A percentile compares a stretch with the other conserved stretches of the same genome.
These are phyloP conservation scores for Melinaea menophilus DNA, from an alignment of 2,888 invertebrate genomes.

Conservation along the genomic window DNA sequence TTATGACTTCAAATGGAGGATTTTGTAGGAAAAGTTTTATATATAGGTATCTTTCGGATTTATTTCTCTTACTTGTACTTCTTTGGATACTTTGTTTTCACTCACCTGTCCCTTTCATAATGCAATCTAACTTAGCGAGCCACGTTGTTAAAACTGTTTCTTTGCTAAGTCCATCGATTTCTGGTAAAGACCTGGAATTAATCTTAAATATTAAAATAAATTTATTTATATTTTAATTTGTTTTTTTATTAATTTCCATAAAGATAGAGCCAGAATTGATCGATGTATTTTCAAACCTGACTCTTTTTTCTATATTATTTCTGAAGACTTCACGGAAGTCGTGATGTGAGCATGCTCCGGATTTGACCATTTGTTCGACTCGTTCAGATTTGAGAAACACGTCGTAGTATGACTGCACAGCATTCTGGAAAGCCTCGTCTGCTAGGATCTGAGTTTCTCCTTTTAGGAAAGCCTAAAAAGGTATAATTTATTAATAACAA, in stretches of 20 bases:
- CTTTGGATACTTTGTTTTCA: conserved; percentile 20
- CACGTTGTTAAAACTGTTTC: conserved; percentile 99
- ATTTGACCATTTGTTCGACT: conserved; percentile 96
- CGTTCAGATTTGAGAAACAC: conserved; percentile 98
- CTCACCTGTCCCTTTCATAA: conserved; percentile 90
- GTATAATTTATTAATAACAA: conserved; percentile 1
- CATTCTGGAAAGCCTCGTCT: conserved; percentile 99
- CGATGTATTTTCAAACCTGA: conserved; percentile 79
- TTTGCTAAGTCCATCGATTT: conserved; percentile 99
- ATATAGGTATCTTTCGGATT: neutral
- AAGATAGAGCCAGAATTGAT: neutral
- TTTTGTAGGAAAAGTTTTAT: no score
- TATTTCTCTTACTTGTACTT: conserved; percentile 18
- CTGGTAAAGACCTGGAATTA: conserved; percentile 89
- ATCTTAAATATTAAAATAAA: neutral
- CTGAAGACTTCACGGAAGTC: conserved; percentile 97
- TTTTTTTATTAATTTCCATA: neutral
- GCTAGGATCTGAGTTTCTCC: conserved; percentile 99
- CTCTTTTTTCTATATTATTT: conserved; percentile 98
- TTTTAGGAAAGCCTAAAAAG: conserved; percentile 90
- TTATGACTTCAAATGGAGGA: neutral
- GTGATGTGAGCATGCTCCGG: conserved; percentile 98
- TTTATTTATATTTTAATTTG: neutral
- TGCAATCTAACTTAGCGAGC: conserved; percentile 99
- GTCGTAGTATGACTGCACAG: conserved; percentile 96